Base-by-base conservation (phyloP, 53 echinoderm and acorn worm genomes). In the Paelopatides confundens region DNA sequence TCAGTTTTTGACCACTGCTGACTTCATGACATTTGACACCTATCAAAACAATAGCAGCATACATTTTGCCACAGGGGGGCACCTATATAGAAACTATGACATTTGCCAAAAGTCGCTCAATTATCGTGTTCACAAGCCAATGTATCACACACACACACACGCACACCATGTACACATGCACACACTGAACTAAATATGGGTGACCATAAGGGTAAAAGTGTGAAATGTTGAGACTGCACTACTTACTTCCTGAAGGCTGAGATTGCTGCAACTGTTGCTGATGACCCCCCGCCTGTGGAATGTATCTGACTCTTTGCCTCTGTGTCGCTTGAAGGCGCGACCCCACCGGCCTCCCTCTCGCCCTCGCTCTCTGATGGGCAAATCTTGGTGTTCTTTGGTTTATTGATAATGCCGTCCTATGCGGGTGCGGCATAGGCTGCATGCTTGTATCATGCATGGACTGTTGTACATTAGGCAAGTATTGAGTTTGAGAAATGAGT, bases 261-360 rank as follows among this genome's bases (percentile, higher is more conserved):
- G 36, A 46, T 46, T 74, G 74, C 40, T 74, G 74, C 39, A 39
- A 74, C 39, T 39, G 24, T 74, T 74, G 74, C 29, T 74, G 74
- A n/a, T 58, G 58, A 36, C 40, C 46, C 18, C 21, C 33, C 28
- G 74, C 13, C n/a, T 39, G 74, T 27, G 68, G 36, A 24, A 46
- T 74, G 37, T 74, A 74, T 39, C 74, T 37, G 10, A 74, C 46
- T 39, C 74, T 74, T 35, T 74, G 74, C 36, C 74, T 74, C 74
- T 74, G 74, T 4, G 46, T 26, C 12, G 74, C 26, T 15, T 46
- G 24, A 1, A 46, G 46, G 10, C 40, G 26, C 7, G 46, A 46
- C 47, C 26, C 33, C 1, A 35, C 26, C 39, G 40, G 74, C 39
- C 74, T 46, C 35, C 74, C 46, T 39, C 74, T 46, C 29, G 46